A percentile compares a stretch with the other conserved stretches of the same genome.
These are phyloP conservation scores for Hypomecis atomaria DNA, from an alignment of 2,888 invertebrate species.

Conservation along the genomic window DNA sequence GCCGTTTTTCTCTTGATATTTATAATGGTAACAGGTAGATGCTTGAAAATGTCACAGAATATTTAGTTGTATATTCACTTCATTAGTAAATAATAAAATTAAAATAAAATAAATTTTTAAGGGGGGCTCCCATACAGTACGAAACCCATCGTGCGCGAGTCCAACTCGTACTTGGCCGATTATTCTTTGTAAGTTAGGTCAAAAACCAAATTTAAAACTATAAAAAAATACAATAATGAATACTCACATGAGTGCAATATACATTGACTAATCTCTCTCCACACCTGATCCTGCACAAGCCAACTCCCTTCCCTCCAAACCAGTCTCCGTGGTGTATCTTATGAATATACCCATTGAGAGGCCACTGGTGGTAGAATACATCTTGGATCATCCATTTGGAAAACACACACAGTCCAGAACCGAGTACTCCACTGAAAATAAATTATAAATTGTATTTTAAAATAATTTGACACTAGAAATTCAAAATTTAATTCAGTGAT, in stretches of 20 bases:
- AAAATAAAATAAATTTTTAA: too few species aligned
- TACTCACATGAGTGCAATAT: constrained; percentile 96
- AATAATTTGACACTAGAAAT: too few species aligned
- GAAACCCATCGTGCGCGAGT: too few species aligned
- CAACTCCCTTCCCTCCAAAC: constrained; percentile 99
- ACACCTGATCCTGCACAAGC: constrained; percentile 90
- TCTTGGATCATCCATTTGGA: constrained; percentile 93
- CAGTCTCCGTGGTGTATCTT: constrained; percentile 98
- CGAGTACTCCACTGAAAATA: constrained; percentile 91
- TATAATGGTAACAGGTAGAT: too few species aligned
- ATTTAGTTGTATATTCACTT: too few species aligned
- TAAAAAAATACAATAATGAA: background rate
- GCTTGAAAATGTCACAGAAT: too few species aligned
- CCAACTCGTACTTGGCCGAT: too few species aligned
- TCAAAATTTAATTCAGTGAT: too few species aligned
- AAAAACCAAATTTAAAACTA: too few species aligned
- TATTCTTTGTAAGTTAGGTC: background rate
- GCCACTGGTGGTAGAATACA: constrained; percentile 96
- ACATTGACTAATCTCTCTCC: constrained; percentile 90
- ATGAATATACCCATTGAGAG: constrained; percentile 98
- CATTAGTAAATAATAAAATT: too few species aligned
- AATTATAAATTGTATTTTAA: constrained; percentile 1
- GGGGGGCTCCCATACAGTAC: too few species aligned
- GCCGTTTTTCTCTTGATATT: too few species aligned
- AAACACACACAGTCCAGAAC: constrained; percentile 95